phyloP scores from a whole-genome alignment of 2,888 invertebrate genomes.

The Eristalis arbustorum region DNA sequence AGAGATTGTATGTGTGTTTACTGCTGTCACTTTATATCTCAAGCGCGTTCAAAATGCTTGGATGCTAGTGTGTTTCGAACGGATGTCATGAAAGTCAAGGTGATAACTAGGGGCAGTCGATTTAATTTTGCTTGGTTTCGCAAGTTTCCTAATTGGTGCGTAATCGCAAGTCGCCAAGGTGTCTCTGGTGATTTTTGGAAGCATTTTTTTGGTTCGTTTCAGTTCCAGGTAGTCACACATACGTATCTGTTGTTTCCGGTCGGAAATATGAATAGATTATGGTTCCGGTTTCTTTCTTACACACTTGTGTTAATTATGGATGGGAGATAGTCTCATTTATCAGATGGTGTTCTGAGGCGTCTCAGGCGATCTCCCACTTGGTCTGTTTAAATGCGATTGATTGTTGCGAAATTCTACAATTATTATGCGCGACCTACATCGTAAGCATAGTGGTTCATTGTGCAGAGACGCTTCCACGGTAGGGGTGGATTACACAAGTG shows the following conservation, averaged over 20 bases:
- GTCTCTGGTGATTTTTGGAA: conserved; percentile 25
- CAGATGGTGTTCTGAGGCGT: neutral
- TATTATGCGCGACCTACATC: neutral
- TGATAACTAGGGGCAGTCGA: neutral
- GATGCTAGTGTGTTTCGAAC: conserved; percentile 5
- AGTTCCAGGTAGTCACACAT: conserved; percentile 19
- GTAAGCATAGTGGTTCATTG: neutral
- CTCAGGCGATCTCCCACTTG: neutral
- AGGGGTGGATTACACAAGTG: neutral
- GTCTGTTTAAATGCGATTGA: neutral
- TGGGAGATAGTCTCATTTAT: neutral
- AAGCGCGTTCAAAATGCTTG: conserved; percentile 1
- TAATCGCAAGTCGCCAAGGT: conserved; percentile 26
- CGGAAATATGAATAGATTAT: neutral
- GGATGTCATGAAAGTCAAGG: conserved; percentile 25
- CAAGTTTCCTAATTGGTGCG: neutral
- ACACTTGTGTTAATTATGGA: conserved; percentile 4
- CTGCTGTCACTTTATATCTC: conserved; percentile 9
- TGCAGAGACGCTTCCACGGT: neutral
- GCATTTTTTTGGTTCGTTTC: neutral
- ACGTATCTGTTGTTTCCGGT: conserved; percentile 40
- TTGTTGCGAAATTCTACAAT: conserved; percentile 1
- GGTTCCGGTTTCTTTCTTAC: conserved; percentile 28
- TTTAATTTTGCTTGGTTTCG: conserved; percentile 10
- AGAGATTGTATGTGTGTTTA: neutral